Evolutionary conservation across 2,888 invertebrate genomes (phyloP).

Genomic region (Parochlus steinenii): DNA sequence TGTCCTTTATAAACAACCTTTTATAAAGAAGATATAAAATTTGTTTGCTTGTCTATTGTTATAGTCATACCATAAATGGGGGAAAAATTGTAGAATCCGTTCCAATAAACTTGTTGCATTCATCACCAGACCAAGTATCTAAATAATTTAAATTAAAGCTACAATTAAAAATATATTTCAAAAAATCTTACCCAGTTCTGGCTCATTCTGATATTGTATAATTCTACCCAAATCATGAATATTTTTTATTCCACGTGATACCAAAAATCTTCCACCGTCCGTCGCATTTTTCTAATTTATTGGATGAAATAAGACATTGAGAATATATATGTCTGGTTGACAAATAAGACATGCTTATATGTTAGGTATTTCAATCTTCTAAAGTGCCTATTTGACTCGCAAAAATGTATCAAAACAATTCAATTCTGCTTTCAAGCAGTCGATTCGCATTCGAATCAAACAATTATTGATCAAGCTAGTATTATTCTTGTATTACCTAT

Average conservation of each 20-base stretch:
- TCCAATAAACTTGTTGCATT: constrained; percentile 60
- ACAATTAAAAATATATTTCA: too few relatives aligned
- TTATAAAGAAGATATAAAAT: too few relatives aligned
- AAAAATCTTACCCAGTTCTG: constrained; percentile 37
- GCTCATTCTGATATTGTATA: constrained; percentile 46
- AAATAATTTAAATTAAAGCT: background rate
- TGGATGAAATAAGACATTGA: constrained; percentile 25
- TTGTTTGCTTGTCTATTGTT: too few relatives aligned
- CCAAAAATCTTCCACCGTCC: constrained; percentile 46
- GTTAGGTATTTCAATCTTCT: background rate
- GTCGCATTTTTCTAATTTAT: constrained; percentile 69
- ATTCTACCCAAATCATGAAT: constrained; percentile 58
- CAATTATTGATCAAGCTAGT: too few relatives aligned
- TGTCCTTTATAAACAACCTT: too few relatives aligned
- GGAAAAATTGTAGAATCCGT: constrained; percentile 81
- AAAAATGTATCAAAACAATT: background rate
- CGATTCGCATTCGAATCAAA: too few relatives aligned
- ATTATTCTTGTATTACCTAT: too few relatives aligned
- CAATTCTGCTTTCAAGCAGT: too few relatives aligned
- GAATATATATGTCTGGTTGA: too few relatives aligned
- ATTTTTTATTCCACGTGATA: constrained; percentile 56
- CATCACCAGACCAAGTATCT: constrained; percentile 48
- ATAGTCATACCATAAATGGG: constrained; percentile 57
- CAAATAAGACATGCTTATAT: background rate
- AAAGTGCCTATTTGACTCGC: background rate